These are phyloP conservation scores for Pelecanus crispus DNA, from an alignment of 2,113 vertebrate genomes.

Conservation along the genomic window DNA sequence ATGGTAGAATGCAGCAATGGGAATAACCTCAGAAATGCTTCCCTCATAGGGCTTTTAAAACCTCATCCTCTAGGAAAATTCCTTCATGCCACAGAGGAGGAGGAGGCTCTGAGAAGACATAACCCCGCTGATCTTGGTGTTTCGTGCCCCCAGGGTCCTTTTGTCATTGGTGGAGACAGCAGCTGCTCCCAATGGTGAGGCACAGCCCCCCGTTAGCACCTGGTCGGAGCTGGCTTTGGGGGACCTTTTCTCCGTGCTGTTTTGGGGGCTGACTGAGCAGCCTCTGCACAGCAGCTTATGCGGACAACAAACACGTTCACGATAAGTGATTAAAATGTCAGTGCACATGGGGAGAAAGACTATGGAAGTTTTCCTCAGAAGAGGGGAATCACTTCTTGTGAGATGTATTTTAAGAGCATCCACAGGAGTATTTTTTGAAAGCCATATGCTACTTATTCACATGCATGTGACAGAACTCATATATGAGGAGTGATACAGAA, in stretches of 20 bases:
- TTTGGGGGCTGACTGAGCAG: neutral
- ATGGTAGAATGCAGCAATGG: neutral
- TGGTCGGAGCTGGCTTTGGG: neutral
- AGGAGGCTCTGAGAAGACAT: neutral
- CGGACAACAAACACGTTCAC: fast-evolving
- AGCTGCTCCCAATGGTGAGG: neutral
- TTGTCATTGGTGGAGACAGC: neutral
- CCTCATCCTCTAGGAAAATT: neutral
- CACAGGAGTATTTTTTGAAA: constrained; percentile 45
- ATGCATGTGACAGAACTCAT: constrained; percentile 48
- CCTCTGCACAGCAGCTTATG: neutral
- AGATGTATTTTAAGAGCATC: constrained; percentile 49
- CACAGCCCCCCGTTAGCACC: neutral
- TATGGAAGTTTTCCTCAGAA: neutral
- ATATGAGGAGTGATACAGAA: constrained; percentile 43
- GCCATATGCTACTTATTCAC: constrained; percentile 58
- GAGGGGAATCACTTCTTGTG: neutral
- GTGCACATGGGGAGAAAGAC: neutral
- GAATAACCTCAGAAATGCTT: neutral
- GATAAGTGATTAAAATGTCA: neutral
- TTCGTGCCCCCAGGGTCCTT: neutral
- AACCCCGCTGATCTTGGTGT: neutral
- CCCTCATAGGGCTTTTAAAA: neutral
- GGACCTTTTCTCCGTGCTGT: neutral
- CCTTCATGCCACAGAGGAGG: neutral